phyloP scores from a whole-genome alignment of 2,797 vertebrate species.

The Gymnothorax javanicus region DNA sequence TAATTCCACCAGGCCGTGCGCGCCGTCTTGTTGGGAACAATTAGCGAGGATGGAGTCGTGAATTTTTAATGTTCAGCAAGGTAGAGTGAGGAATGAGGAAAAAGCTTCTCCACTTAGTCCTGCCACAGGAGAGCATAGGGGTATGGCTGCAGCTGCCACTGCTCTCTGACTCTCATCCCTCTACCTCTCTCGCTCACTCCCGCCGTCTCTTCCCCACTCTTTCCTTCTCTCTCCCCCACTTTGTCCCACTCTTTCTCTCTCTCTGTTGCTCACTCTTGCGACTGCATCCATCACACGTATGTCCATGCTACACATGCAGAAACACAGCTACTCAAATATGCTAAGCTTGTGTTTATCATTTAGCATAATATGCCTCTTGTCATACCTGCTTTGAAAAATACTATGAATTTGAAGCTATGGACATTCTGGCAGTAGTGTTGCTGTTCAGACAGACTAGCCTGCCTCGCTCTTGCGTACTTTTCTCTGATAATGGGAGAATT shows the following conservation, averaged over 20 bases:
- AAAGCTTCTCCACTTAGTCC: constrained; percentile 42
- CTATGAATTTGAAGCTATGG: not conserved
- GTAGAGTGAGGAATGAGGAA: constrained; percentile 50
- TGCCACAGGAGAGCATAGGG: constrained; percentile 36
- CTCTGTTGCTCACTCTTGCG: not conserved
- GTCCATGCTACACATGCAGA: not conserved
- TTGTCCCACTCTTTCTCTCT: no score
- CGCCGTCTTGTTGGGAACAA: constrained; percentile 75
- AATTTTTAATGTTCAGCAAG: constrained; percentile 77
- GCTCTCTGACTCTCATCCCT: not conserved
- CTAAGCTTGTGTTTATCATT: not conserved
- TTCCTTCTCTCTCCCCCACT: not conserved
- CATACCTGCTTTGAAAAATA: not conserved
- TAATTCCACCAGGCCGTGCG: constrained; percentile 67
- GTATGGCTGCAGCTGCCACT: not conserved
- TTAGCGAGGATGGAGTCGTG: constrained; percentile 74
- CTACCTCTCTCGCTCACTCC: not conserved
- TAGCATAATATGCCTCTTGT: not conserved
- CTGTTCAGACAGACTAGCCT: not conserved
- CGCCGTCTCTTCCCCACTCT: not conserved
- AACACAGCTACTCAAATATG: not conserved
- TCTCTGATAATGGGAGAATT: not conserved
- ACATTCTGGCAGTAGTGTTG: not conserved
- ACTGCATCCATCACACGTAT: not conserved
- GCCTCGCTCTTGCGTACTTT: not conserved